These are phyloP conservation scores for Eulemur mongoz DNA, from an alignment of 2,797 vertebrate species.

Conservation along the genomic window DNA sequence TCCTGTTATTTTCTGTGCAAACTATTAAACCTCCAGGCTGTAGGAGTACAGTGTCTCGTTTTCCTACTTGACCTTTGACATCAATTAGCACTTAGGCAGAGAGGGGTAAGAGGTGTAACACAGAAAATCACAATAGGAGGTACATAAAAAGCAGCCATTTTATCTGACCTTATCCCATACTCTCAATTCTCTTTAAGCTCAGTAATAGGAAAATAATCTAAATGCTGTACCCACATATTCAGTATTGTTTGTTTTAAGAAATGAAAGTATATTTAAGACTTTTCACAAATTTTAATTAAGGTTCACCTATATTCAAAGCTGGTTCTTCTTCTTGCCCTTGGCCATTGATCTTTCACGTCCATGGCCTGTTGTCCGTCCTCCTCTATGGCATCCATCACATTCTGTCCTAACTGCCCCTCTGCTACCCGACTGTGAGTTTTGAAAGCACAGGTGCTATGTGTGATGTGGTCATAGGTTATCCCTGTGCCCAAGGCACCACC, in stretches of 20 bases:
- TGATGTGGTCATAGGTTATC: background rate
- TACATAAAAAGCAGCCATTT: background rate
- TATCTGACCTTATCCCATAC: background rate
- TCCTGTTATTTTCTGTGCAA: background rate
- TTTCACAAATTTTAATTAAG: background rate
- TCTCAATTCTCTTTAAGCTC: background rate
- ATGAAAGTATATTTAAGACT: background rate
- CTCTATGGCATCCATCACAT: background rate
- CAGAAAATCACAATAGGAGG: background rate
- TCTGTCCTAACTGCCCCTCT: background rate
- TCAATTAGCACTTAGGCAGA: background rate
- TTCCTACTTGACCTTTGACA: background rate
- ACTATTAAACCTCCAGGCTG: background rate
- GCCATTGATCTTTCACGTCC: background rate
- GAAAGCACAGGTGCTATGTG: background rate
- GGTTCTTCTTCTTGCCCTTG: background rate
- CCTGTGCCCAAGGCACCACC: background rate
- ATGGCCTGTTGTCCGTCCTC: background rate
- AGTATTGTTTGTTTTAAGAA: background rate
- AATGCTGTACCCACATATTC: background rate
- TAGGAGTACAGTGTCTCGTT: background rate
- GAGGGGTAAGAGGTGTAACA: background rate
- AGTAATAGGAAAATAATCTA: background rate
- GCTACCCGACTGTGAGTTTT: background rate
- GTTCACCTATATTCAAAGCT: background rate